Base-by-base conservation (phyloP, 2,113 vertebrate species). In the Channa maculata region DNA sequence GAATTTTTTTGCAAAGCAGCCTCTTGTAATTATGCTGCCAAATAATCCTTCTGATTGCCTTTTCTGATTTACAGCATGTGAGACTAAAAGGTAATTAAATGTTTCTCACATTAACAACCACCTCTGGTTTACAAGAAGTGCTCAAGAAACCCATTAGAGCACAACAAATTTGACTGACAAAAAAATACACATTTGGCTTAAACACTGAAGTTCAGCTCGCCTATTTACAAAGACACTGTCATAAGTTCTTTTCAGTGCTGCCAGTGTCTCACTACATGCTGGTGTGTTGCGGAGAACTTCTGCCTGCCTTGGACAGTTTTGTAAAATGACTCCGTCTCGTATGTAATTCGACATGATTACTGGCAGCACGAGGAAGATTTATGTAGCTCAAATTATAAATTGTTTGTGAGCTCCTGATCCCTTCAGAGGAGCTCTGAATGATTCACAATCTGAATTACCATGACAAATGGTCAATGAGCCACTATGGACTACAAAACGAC, bases 21-120 rank as follows among this genome's bases (percentile, higher is more conserved):
- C 34, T 83, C 80, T 82, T 83, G 73, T 90, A 89, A 91, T 92
- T 90, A 84, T 13, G 71, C 65, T 67, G 86, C 78, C 84, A 88
- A 82, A 84, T 80, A 86, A 82, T 86, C 73, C 72, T 36, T 63
- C 58, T 61, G 77, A 88, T 70, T 84, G 79, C 71, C 69, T 77
- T 55, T 36, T 72, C 52, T 84, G 80, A 91, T 90, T 91, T 86
- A 83, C 74, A 72, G 77, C 69, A 73, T 45, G 34, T 48, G 51
- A 75, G 61, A 73, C 58, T 34, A 65, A 58, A 24, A 65, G 38
- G 65, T 85, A 86, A 88, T 89, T 72, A 90, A 84, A 90, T 5
- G 60, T 53, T 86, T 78, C 67, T 84, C 64, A 65, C 69, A 83
- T 71, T 15, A 77, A 80, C 58, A 78, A 75, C 65, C 14, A 11